Conservation (phyloP, 1,140 invertebrate genomes). For the Zaprionus capensis region DNA sequence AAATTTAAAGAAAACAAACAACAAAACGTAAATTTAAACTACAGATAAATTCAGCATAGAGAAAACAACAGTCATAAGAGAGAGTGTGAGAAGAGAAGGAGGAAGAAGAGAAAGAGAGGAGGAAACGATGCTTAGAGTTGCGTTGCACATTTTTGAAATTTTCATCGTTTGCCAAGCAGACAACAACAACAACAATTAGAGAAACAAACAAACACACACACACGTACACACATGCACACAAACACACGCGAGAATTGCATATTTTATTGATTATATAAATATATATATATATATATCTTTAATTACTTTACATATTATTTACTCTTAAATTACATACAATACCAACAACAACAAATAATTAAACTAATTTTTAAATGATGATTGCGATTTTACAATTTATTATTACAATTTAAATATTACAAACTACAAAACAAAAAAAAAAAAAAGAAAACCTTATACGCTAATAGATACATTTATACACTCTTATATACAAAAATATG, state of each 20-base stretch:
- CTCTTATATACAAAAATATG: constrained; percentile 67
- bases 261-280: constrained; percentile 76
- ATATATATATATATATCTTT: constrained; percentile 44
- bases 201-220: constrained; percentile 42
- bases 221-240: constrained; percentile 48
- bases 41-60: constrained; percentile 63
- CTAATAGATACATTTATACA: constrained; percentile 79
- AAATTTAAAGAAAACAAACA: constrained; percentile 59
- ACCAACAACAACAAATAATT: constrained; percentile 50
- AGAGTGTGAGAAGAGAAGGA: constrained; percentile 42
- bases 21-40: constrained; percentile 78
- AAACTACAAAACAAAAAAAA: constrained; percentile 35
- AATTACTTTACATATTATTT: constrained; percentile 71
- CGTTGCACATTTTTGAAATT: constrained; percentile 79
- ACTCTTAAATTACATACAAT: constrained; percentile 68
- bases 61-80: constrained; percentile 52
- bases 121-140: constrained; percentile 79
- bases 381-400: constrained; percentile 81
- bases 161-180: constrained; percentile 83
- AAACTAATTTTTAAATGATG: constrained; percentile 75
- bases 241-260: constrained; percentile 53
- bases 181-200: constrained; percentile 59
- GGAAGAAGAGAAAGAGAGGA: constrained; percentile 41
- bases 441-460: constrained; percentile 67
- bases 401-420: constrained; percentile 59